Evolutionary conservation across 2,797 vertebrate species (phyloP).

Genomic region (Myripristis murdjan): DNA sequence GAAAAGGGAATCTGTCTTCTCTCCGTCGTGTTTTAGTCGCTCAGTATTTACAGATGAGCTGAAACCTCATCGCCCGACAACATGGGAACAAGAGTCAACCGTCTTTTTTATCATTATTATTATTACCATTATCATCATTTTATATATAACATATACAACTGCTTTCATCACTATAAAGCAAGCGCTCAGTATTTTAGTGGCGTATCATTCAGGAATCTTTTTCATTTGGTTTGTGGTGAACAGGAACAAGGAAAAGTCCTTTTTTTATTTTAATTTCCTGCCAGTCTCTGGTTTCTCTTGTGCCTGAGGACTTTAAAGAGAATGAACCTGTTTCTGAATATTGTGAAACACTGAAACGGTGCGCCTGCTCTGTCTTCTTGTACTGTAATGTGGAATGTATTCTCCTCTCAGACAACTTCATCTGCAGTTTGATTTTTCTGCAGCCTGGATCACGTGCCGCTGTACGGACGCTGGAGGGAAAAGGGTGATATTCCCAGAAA

Average conservation of each 20-base stretch:
- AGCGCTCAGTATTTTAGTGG: background rate
- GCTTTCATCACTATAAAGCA: background rate
- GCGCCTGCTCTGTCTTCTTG: background rate
- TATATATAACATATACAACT: too few relatives aligned
- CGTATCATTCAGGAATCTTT: background rate
- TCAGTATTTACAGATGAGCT: background rate
- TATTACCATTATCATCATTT: too few relatives aligned
- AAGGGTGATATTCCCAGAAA: too few relatives aligned
- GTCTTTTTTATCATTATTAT: background rate
- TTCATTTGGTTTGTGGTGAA: background rate
- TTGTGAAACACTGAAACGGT: slow-evolving; percentile 1
- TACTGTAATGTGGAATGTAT: slow-evolving; percentile 15
- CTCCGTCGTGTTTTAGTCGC: background rate
- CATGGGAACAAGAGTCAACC: slow-evolving; percentile 1
- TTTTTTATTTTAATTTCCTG: slow-evolving; percentile 16
- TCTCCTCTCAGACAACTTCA: slow-evolving; percentile 5
- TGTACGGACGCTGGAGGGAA: too few relatives aligned
- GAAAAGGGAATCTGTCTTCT: background rate
- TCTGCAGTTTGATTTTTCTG: slow-evolving; percentile 2
- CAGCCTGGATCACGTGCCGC: slow-evolving; percentile 1
- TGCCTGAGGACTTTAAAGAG: background rate
- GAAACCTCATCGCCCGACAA: background rate
- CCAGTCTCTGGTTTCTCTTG: slow-evolving; percentile 16
- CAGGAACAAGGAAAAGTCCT: background rate
- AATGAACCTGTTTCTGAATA: background rate